Evolutionary conservation across 2,113 vertebrate genomes (phyloP), one percentile per base, ranked within the genome.

Genomic region (Poecilia latipinna): DNA sequence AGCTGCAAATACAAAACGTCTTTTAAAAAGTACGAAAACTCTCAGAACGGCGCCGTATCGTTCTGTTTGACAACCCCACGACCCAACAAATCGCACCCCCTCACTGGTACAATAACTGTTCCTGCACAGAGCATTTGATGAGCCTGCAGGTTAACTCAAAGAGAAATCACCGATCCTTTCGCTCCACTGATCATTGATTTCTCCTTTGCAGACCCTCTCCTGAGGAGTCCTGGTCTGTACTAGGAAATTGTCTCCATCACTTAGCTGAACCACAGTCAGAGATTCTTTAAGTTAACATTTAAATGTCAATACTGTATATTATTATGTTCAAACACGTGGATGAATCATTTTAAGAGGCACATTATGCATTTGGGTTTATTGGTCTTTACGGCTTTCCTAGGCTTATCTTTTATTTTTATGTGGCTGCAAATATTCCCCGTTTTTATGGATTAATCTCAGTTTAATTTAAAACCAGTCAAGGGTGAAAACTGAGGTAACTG

Each of bases 161-260:
- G 24, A 75, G 72, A 78, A 83, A 42, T 72, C 86, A 79, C 32
- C 62, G 72, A 79, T 81, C 54, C 19, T 61, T 37, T 68, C 31
- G 31, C 82, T 77, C 79, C 81, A 65, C 62, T 61, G 44, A 78
- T 29, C 81, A 86, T 91, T 74, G 82, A 86, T 89, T 83, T 78
- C 54, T 83, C 1, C 72, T 86, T 75, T 68, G 72, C 62, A 51
- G 79, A 76, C 44, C 76, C 60, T 66, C 74, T 67, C 64, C 72
- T 32, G 68, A 78, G 75, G 67, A 31, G 48, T 4, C 6, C 65
- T 28, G 31, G 54, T 75, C 65, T 67, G 61, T 42, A 61, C 51
- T 4, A 28, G 42, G 22, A 48, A 62, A 82, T 19, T 62, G 78
- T 83, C 57, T 60, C 67, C 65, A 60, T 83, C 51, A 26, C 75